Base-by-base conservation (phyloP, 2,113 vertebrate genomes). In the Oenanthe melanoleuca region DNA sequence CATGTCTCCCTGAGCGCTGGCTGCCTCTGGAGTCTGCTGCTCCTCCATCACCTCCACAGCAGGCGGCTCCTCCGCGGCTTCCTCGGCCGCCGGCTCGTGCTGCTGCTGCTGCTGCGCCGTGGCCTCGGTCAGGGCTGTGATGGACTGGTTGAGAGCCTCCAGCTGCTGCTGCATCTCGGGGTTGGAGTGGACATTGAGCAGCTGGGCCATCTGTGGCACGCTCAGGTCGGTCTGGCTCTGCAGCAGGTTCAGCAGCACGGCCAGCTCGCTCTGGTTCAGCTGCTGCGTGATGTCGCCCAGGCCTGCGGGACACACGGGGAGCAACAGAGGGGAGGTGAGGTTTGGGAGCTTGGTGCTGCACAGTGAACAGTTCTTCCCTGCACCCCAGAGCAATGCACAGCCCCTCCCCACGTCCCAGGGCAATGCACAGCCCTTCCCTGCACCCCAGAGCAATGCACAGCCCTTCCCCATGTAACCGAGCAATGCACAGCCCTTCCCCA, bases 201-300 rank as follows among this genome's bases (percentile, higher is more conserved):
- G 98, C 97, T 99, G 99, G 9, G 99, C 99, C 98, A 99, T 99
- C 95, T 99, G 99, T 24, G 99, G 98, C 84, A 99, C 98, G 73
- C 98, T 99, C 94, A 99, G 98, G 93, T 99, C 99, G 4, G 99
- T 98, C 97, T 99, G 99, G 94, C 99, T 99, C 98, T 99, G 99
- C 86, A 99, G 98, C 95, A 99, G 98, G 97, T 99, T 99, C 86
- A 99, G 86, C 71, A 99, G 97, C 88, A 99, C 98, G 8, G 99
- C 99, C 92, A 99, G 85, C 93, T 99, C 99, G 8, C 98, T 99
- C 97, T 99, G 99, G 96, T 99, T 99, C 97, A 99, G 96, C 97
- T 99, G 99, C 96, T 99, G 99, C 14, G 99, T 98, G 73, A 99
- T 99, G 25, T 98, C 98, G 83, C 98, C 99, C 33, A 99, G 97